Evolutionary conservation across 2,888 invertebrate genomes (phyloP), one percentile per base, ranked within the genome.

Genomic region (Pteria penguin): DNA sequence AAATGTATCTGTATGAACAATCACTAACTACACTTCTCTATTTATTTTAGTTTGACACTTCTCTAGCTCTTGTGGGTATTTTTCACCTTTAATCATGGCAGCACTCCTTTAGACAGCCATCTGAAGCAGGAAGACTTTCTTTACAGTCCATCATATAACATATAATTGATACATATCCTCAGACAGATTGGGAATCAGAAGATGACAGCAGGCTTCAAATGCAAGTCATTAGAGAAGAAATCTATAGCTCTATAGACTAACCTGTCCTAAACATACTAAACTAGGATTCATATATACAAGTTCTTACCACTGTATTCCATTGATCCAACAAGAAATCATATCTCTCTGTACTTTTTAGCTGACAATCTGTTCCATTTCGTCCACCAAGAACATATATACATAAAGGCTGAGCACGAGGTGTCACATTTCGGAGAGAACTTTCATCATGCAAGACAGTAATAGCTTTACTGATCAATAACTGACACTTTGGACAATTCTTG

Each of bases 381-480:
- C 91, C 91, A 8, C 91, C 91, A 11, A 91, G 86, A n/a, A 90
- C 91, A 82, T 89, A 90, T 26, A 91, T 88, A 72, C 89, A 89
- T 0, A 88, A 89, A 0, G 91, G 90, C 79, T 89, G 88, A 3
- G 90, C 89, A 5, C 91, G 82, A 0, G 87, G 87, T 0, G 85
- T 82, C 55, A 89, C 78, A 67, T 84, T 67, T 54, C 87, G 86
- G 75, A 89, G 76, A 26, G 86, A 86, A 24, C 78, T 82, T 33
- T 84, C 83, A 80, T 90, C 89, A 72, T 87, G 85, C 69, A 89
- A 87, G 24, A 84, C 86, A 22, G 88, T 79, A 33, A 90, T 88
- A 5, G 90, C 90, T 36, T 88, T 85, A 73, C 88, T 88, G 4
- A 91, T 89, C 29, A 89, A 76, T 45, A 86, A 80, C 79, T 90